Evolutionary conservation across 2,888 invertebrate genomes (phyloP).

Genomic region (Uloborus plumipes): DNA sequence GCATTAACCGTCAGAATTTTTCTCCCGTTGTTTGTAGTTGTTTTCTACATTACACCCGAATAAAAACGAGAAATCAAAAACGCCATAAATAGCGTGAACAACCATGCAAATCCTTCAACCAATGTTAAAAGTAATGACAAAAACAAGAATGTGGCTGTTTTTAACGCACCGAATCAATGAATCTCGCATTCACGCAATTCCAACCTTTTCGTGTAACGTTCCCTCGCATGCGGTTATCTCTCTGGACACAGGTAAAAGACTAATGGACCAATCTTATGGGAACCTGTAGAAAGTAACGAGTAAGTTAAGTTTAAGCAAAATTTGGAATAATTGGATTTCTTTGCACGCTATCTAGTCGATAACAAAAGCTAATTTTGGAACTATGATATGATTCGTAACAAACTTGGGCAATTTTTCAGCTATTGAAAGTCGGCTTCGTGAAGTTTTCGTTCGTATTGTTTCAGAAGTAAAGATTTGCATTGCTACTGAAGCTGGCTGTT

Average conservation of each 20-base stretch:
- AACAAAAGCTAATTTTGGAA: conserved; percentile 18
- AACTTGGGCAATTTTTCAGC: too few species aligned
- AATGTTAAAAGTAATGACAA: conserved; percentile 1
- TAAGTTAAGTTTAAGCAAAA: conserved; percentile 40
- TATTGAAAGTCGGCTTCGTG: too few species aligned
- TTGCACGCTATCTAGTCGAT: conserved; percentile 43
- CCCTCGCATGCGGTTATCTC: conserved; percentile 35
- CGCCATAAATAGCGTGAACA: too few species aligned
- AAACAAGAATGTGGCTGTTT: conserved; percentile 20
- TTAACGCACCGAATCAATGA: conserved; percentile 41
- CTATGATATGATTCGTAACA: neutral
- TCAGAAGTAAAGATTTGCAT: too few species aligned
- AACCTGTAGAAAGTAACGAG: conserved; percentile 22
- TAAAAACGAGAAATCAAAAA: too few species aligned
- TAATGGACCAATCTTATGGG: conserved; percentile 35
- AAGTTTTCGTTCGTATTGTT: too few species aligned
- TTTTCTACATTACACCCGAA: too few species aligned
- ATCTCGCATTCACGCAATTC: conserved; percentile 37
- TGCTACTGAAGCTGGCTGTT: too few species aligned
- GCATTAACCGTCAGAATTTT: too few species aligned
- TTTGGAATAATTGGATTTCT: conserved; percentile 44
- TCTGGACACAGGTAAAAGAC: conserved; percentile 2
- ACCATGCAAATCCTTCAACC: neutral
- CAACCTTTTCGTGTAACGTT: conserved; percentile 33
- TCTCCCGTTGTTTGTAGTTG: too few species aligned